Percentiles rank a stretch among this genome's conserved stretches.
These are phyloP conservation scores for Pinctada fucata DNA, from an alignment of 2,888 invertebrate genomes.

Conservation along the genomic window DNA sequence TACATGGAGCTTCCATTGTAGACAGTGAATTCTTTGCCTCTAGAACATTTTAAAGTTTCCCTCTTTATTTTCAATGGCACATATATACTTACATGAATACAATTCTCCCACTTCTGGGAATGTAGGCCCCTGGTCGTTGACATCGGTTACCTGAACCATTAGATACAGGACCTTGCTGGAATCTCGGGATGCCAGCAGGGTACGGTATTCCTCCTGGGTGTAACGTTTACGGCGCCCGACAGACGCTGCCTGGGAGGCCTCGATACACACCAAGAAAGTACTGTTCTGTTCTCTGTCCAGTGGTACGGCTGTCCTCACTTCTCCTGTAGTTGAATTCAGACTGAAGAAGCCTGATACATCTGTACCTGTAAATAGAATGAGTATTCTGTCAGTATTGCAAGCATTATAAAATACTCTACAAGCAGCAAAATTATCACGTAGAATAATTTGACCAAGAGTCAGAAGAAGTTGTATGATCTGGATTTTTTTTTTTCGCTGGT, in stretches of 20 bases:
- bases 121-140: constrained; percentile 64
- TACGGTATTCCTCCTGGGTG: constrained; percentile 12
- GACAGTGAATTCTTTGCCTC: no score
- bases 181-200: constrained; percentile 30
- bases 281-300: constrained; percentile 86
- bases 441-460: no score
- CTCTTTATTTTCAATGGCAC: background rate
- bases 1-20: no score
- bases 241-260: constrained; percentile 83
- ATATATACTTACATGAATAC: background rate
- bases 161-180: constrained; percentile 50
- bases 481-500: no score
- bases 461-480: no score
- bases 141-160: constrained; percentile 53
- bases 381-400: no score
- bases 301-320: constrained; percentile 76
- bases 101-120: constrained; percentile 38
- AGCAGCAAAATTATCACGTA: no score
- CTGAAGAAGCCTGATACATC: constrained; percentile 35
- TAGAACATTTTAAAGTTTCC: background rate
- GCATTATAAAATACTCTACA: no score
- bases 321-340: constrained; percentile 45
- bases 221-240: constrained; percentile 75
- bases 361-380: background rate
- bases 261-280: constrained; percentile 83